Evolutionary conservation across 2,888 invertebrate species (phyloP).

Genomic region (Margaritifera margaritifera): DNA sequence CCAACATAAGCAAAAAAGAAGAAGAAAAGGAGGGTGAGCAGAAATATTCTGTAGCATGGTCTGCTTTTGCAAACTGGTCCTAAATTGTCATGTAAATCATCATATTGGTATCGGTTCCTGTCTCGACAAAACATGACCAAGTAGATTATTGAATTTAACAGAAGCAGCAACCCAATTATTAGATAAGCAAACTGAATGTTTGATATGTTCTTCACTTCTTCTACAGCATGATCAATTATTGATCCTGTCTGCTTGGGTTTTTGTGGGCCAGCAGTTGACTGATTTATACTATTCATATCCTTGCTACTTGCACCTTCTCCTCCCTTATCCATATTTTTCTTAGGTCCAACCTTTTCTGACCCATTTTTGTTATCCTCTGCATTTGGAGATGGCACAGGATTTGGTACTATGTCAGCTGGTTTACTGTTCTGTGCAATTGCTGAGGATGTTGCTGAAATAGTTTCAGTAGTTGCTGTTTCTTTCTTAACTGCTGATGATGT

Average conservation of each 20-base stretch:
- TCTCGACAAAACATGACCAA: conserved; percentile 68
- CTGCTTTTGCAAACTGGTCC: conserved; percentile 15
- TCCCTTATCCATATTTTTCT: too few species aligned
- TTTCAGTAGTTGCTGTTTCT: conserved; percentile 12
- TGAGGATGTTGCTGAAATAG: conserved; percentile 10
- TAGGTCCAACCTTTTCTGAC: not conserved
- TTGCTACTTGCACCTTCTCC: not conserved
- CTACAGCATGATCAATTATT: conserved; percentile 31
- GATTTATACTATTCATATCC: not conserved
- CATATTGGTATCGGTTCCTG: conserved; percentile 19
- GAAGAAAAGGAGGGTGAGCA: conserved; percentile 69
- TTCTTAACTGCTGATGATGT: conserved; percentile 10
- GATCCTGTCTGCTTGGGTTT: not conserved
- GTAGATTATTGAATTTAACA: conserved; percentile 68
- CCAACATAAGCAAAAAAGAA: conserved; percentile 73
- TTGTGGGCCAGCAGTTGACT: not conserved
- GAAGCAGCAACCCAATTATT: conserved; percentile 68
- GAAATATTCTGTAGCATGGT: conserved; percentile 33
- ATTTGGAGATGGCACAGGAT: conserved; percentile 12
- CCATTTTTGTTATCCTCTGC: not conserved
- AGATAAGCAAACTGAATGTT: conserved; percentile 72
- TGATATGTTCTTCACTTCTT: conserved; percentile 56
- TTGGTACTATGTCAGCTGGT: conserved; percentile 16
- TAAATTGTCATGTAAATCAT: conserved; percentile 12
- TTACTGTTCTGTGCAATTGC: conserved; percentile 1